Conservation (phyloP, 2,888 invertebrate genomes). For the Habrosyne pyritoides region DNA sequence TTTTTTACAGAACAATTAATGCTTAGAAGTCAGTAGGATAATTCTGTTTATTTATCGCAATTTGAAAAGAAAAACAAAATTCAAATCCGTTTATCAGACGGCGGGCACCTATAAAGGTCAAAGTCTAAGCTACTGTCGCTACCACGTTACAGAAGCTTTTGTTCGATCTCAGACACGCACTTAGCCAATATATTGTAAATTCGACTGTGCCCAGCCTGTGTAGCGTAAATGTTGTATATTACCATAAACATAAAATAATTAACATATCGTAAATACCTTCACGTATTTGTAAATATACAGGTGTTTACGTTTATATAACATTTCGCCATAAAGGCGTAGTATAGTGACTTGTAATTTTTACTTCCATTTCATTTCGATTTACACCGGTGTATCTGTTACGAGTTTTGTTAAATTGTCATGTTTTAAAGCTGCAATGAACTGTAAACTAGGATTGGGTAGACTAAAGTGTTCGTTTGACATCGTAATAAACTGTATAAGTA, state of each 20-base stretch:
- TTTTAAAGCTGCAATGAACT: neutral
- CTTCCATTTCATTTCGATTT: neutral
- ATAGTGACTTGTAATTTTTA: neutral
- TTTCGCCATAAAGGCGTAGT: neutral
- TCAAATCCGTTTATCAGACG: too few relatives aligned
- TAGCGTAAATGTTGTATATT: slow-evolving; percentile 1
- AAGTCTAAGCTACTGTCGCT: too few relatives aligned
- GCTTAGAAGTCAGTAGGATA: too few relatives aligned
- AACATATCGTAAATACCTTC: neutral
- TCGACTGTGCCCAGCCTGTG: neutral
- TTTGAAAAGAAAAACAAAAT: too few relatives aligned
- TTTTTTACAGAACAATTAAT: too few relatives aligned
- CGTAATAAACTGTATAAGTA: neutral
- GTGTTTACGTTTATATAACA: neutral
- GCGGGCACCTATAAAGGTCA: too few relatives aligned
- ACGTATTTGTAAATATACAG: neutral
- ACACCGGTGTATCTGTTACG: neutral
- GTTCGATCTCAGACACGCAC: neutral
- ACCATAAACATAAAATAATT: neutral
- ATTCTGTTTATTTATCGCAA: too few relatives aligned
- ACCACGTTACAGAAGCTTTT: neutral
- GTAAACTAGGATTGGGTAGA: neutral
- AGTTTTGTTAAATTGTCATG: neutral
- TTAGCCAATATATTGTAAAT: neutral
- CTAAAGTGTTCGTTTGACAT: neutral